Percentiles rank a stretch among this genome's conserved stretches.
These are phyloP conservation scores for Misgurnus mizolepis DNA, from an alignment of 2,113 vertebrate species.

Conservation along the genomic window DNA sequence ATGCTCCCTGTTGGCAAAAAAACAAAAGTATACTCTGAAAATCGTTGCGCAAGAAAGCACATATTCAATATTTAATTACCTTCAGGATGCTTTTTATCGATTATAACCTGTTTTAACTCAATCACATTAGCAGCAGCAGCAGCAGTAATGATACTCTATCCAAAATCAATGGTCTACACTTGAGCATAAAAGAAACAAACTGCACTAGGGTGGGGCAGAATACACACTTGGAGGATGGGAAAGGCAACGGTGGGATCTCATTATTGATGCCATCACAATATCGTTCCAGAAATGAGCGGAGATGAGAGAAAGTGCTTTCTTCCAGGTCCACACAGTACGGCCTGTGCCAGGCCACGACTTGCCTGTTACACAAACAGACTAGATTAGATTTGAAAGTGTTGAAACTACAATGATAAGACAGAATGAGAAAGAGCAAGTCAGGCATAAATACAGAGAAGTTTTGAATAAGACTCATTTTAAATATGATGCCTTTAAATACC, in stretches of 20 bases:
- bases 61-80: conserved; percentile 7
- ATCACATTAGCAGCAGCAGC: neutral
- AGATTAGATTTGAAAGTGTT: neutral
- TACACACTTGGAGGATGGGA: conserved; percentile 74
- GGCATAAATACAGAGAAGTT: neutral
- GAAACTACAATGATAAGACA: neutral
- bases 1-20: conserved; percentile 81
- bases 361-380: conserved; percentile 69
- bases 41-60: neutral
- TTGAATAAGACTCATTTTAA: neutral
- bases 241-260: conserved; percentile 89
- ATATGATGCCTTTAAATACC: too few relatives aligned
- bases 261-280: conserved; percentile 96
- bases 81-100: neutral
- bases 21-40: neutral
- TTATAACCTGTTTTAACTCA: neutral
- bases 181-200: neutral
- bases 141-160: neutral
- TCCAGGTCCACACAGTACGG: conserved; percentile 97
- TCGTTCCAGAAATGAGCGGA: conserved; percentile 93
- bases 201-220: neutral
- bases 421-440: neutral
- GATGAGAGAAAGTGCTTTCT: conserved; percentile 95
- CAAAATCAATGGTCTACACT: neutral
- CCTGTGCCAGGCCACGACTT: conserved; percentile 97